A percentile compares a stretch with the other conserved stretches of the same genome.
Conservation (phyloP, 2,113 vertebrate species). For the Oreochromis aureus region DNA sequence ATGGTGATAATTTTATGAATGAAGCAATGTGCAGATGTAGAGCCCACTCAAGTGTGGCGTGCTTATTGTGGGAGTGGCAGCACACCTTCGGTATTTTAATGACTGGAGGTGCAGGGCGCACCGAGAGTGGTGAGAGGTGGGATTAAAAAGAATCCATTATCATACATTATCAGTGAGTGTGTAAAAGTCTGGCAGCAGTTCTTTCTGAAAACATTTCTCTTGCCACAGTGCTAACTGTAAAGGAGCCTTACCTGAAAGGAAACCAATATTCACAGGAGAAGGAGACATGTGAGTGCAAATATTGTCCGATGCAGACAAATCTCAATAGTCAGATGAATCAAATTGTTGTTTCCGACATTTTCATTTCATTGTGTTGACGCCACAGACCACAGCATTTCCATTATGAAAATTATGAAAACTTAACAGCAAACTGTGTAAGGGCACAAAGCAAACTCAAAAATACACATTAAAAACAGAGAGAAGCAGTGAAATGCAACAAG, state of each 20-base stretch:
- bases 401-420: not conserved
- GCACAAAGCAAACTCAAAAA: not conserved
- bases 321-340: not conserved
- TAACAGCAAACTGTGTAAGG: not conserved
- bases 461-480: not conserved
- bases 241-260: not conserved
- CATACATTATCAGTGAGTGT: slow-evolving; percentile 41
- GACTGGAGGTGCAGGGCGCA: not conserved
- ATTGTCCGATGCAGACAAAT: not conserved
- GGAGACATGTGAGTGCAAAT: not conserved
- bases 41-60: not conserved
- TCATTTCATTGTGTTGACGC: not conserved
- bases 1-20: not conserved
- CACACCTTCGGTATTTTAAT: slow-evolving; percentile 32
- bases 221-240: not conserved
- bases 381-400: not conserved
- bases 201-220: slow-evolving; percentile 19
- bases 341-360: not conserved
- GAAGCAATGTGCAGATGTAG: not conserved
- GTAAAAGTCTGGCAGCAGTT: slow-evolving; percentile 7
- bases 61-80: not conserved
- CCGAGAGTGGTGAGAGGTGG: slow-evolving; percentile 20
- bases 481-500: not conserved
- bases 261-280: not conserved
- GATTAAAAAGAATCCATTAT: slow-evolving; percentile 52